These are phyloP conservation scores for Numida meleagris DNA, from an alignment of 2,113 vertebrate species.

Conservation along the genomic window DNA sequence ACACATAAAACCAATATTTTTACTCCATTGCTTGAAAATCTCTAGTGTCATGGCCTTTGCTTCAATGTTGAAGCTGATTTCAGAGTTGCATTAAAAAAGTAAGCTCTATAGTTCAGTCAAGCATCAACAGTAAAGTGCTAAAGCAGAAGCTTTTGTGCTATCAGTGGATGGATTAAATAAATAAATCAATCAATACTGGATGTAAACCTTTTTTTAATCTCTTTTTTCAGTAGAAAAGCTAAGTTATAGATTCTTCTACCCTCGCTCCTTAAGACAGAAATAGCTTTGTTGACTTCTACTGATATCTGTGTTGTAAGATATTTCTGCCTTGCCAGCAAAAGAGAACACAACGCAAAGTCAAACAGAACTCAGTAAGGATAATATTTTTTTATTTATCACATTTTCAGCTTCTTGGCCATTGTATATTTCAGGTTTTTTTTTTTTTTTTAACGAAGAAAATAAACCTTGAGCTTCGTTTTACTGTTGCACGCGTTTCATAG, in stretches of 20 bases:
- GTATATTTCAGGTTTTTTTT: not conserved
- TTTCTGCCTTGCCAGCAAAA: constrained; percentile 10
- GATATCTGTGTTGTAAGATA: not conserved
- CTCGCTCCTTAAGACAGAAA: not conserved
- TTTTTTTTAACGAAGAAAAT: not conserved
- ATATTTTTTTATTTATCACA: not conserved
- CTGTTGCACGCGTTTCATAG: not conserved
- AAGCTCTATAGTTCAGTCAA: constrained; percentile 52
- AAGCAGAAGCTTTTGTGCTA: constrained; percentile 53
- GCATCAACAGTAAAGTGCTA: constrained; percentile 53
- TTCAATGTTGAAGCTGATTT: constrained; percentile 55
- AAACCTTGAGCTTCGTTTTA: not conserved
- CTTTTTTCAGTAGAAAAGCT: constrained; percentile 9
- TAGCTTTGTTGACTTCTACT: not conserved
- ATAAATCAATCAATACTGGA: constrained; percentile 57
- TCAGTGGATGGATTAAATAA: constrained; percentile 47
- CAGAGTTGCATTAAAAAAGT: constrained; percentile 45
- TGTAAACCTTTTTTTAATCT: constrained; percentile 39
- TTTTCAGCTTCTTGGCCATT: not conserved
- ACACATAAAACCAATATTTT: constrained; percentile 66
- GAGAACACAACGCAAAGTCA: not conserved
- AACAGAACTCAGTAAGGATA: not conserved
- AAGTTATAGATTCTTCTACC: not conserved
- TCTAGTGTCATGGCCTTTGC: constrained; percentile 53
- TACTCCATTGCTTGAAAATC: constrained; percentile 53